phyloP scores from a whole-genome alignment of 2,113 vertebrate genomes.

The Alligator mississippiensis region DNA sequence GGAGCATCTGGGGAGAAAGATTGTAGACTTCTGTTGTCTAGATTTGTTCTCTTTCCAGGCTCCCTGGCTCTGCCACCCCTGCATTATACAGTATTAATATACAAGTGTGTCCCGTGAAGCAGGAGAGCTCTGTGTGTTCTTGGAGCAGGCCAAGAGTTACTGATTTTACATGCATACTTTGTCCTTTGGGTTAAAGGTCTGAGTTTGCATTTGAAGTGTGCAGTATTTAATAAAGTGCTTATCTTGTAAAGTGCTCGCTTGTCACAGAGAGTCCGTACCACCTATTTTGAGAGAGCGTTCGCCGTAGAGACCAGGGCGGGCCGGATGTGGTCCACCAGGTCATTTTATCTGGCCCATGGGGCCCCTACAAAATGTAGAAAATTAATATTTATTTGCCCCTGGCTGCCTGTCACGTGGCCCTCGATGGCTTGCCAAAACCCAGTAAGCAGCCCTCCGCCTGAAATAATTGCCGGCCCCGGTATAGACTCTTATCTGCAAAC shows the following conservation, averaged over 20 bases:
- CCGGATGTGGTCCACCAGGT: no score
- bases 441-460: no score
- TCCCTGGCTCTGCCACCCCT: not conserved
- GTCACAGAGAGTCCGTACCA: not conserved
- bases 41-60: not conserved
- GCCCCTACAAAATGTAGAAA: no score
- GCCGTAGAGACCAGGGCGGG: no score
- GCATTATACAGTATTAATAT: not conserved
- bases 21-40: not conserved
- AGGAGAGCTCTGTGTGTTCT: not conserved
- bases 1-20: not conserved
- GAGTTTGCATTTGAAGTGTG: not conserved
- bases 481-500: no score
- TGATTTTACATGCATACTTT: slow-evolving; percentile 38
- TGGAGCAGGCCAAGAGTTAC: not conserved
- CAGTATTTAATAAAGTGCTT: not conserved
- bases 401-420: no score
- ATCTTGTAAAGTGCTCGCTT: not conserved
- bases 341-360: no score
- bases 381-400: no score
- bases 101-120: not conserved
- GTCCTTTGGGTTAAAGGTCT: slow-evolving; percentile 29
- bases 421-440: no score
- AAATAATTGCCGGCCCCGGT: no score
- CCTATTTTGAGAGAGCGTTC: no score